Evolutionary conservation across 1,140 invertebrate species (phyloP).

Genomic region (Polyergus mexicanus): DNA sequence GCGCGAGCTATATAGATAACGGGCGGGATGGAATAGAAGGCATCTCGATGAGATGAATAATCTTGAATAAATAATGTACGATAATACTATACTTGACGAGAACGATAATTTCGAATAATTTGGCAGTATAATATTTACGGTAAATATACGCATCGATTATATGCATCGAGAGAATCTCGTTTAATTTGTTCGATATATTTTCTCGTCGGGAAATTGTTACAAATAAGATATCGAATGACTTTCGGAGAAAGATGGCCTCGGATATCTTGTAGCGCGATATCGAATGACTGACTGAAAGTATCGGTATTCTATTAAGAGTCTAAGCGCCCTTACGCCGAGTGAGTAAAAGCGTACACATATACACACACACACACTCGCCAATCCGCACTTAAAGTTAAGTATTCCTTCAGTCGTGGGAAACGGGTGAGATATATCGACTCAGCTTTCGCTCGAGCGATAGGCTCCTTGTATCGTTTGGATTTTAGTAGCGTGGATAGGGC

Average conservation of each 20-base stretch:
- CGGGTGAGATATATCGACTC: conserved; percentile 17
- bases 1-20: not conserved
- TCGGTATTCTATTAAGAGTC: conserved; percentile 54
- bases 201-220: not conserved
- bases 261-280: not conserved
- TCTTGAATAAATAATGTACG: not conserved
- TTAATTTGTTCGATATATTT: not conserved
- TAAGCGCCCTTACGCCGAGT: conserved; percentile 41
- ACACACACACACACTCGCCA: not conserved
- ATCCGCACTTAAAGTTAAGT: conserved; percentile 55
- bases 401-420: conserved; percentile 43
- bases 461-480: conserved; percentile 29
- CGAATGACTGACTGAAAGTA: conserved; percentile 49
- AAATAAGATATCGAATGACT: not conserved
- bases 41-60: not conserved
- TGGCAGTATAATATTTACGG: not conserved
- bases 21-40: not conserved
- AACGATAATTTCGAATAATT: not conserved
- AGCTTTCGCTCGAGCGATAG: conserved; percentile 12
- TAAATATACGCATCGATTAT: not conserved
- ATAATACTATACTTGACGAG: not conserved
- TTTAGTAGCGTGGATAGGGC: conserved; percentile 5
- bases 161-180: not conserved
- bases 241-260: not conserved
- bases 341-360: conserved; percentile 34